Base-by-base conservation (phyloP, 2,113 vertebrate genomes). In the Scomber japonicus region DNA sequence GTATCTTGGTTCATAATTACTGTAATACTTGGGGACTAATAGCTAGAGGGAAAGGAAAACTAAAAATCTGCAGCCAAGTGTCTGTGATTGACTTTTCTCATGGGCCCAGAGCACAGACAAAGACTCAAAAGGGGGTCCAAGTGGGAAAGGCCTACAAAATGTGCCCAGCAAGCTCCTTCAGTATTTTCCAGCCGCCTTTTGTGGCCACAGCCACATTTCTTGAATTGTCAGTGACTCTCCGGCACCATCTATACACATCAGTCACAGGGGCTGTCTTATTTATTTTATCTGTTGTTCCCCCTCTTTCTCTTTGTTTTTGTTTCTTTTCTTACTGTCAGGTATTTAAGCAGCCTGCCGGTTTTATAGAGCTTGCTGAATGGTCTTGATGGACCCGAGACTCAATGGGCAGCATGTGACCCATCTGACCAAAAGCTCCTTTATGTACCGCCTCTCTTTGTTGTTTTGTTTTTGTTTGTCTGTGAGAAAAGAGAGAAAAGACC, bases 361-460 rank as follows among this genome's bases (percentile, higher is more conserved):
- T 95, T 95, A 94, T 94, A 84, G 90, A 88, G 80, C 46, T 75
- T 5, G n/a, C 57, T 95, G 94, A 95, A 95, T 94, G 80, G 91
- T 91, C 82, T 89, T 93, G 95, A 95, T 94, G 94, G 93, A 93
- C 88, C 78, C 50, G 86, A 73, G 85, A 81, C 88, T 95, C 93
- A 95, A 94, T 90, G 89, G 94, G 90, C 95, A 95, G 94, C 94
- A 94, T 95, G 94, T 95, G 94, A 94, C 95, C 95, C 95, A 95
- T 95, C 94, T 95, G 94, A 94, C 93, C 91, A 92, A 84, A 59
- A 90, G 86, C 93, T 88, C 91, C 91, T 95, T 96, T 94, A 93
- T 94, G 90, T 79, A 90, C 93, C 93, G 91, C 86, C 87, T 86
- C 82, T 87, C 93, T 94, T 95, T 94, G 94, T 94, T 93, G 90